phyloP scores from a whole-genome alignment of 35 echinoderm and acorn worm species.

The Amphiura filiformis region DNA sequence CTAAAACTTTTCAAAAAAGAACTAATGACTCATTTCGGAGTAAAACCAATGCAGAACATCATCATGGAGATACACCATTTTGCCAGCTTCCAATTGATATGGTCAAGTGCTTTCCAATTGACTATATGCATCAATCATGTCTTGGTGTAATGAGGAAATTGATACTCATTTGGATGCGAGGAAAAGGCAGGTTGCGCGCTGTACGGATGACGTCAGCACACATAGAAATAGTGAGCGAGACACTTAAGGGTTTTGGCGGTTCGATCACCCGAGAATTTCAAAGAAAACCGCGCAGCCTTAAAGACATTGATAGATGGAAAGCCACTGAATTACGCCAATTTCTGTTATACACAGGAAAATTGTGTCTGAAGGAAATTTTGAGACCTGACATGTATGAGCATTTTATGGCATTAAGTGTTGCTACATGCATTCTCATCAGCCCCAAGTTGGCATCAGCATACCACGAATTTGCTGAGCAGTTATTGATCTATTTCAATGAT shows the following conservation, averaged over 20 bases:
- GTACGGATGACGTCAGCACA: conserved; percentile 19
- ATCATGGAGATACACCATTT: conserved; percentile 30
- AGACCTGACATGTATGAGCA: conserved; percentile 25
- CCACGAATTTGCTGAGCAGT: conserved; percentile 32
- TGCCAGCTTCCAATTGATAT: conserved; percentile 55
- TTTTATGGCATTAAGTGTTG: conserved; percentile 54
- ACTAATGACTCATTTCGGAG: conserved; percentile 53
- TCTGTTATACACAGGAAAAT: conserved; percentile 50
- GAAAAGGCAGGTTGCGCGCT: conserved; percentile 39
- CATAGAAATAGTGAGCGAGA: conserved; percentile 45
- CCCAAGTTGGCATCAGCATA: not conserved
- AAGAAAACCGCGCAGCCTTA: conserved; percentile 51
- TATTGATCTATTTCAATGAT: conserved; percentile 52
- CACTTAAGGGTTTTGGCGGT: conserved; percentile 17
- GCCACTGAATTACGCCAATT: conserved; percentile 62
- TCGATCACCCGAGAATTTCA: conserved; percentile 36
- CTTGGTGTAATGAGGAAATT: conserved; percentile 57
- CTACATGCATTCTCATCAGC: conserved; percentile 39
- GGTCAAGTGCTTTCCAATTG: conserved; percentile 43
- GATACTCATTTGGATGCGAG: conserved; percentile 62
- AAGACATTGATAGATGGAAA: conserved; percentile 72
- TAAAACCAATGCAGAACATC: conserved; percentile 46
- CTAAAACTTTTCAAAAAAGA: conserved; percentile 38
- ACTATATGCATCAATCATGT: conserved; percentile 73
- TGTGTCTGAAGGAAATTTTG: conserved; percentile 38